phyloP scores from a whole-genome alignment of 2,888 invertebrate genomes.

The Scotopteryx bipunctaria region DNA sequence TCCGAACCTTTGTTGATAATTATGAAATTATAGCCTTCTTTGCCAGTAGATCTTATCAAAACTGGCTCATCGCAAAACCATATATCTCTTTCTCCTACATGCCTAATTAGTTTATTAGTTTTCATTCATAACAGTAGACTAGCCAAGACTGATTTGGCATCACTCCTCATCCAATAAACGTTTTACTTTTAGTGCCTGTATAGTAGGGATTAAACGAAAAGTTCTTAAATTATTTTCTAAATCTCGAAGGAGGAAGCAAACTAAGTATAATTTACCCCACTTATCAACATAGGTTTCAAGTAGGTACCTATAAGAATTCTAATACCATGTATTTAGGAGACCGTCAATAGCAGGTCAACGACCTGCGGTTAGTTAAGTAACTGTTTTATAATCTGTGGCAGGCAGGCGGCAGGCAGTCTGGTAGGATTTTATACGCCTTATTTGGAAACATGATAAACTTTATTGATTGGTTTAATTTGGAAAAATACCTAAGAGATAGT shows the following conservation, averaged over 20 bases:
- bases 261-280: background rate
- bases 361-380: slow-evolving; percentile 16
- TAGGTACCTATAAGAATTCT: slow-evolving; percentile 15
- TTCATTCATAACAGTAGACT: background rate
- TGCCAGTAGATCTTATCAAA: no score
- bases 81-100: no score
- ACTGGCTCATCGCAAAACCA: no score
- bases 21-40: no score
- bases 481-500: no score
- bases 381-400: slow-evolving; percentile 17
- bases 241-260: no score
- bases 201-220: no score
- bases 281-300: slow-evolving; percentile 18
- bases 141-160: slow-evolving; percentile 12
- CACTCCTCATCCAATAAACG: slow-evolving; percentile 5
- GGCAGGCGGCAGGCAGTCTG: slow-evolving; percentile 37
- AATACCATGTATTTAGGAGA: slow-evolving; percentile 15
- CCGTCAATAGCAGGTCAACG: slow-evolving; percentile 31
- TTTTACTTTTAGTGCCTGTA: no score
- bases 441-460: background rate
- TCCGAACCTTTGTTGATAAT: no score
- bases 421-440: slow-evolving; percentile 12
- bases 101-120: no score
- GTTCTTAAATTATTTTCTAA: no score
- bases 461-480: background rate